Evolutionary conservation across 35 echinoderm and acorn worm genomes (phyloP).

Genomic region (Holothuria glaberrima): DNA sequence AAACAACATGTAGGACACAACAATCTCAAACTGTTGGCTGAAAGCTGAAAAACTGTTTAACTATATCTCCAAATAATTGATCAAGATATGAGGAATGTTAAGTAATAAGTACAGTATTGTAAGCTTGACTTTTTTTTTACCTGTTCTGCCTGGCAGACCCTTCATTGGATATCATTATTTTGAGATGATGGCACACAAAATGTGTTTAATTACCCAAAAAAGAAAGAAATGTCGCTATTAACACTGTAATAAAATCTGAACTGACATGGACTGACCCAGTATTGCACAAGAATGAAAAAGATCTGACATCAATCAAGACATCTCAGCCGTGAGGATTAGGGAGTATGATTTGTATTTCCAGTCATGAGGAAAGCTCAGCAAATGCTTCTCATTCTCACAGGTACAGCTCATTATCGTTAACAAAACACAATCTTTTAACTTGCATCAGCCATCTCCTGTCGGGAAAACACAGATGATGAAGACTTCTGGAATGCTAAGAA

Average conservation of each 20-base stretch:
- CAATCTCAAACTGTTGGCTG: too few relatives aligned
- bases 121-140: too few relatives aligned
- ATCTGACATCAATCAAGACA: background rate
- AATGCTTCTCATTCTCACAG: slow-evolving; percentile 54
- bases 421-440: slow-evolving; percentile 54
- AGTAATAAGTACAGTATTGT: too few relatives aligned
- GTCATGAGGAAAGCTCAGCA: background rate
- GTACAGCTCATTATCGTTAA: slow-evolving; percentile 55
- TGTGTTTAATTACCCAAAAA: background rate
- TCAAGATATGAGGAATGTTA: too few relatives aligned
- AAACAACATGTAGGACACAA: too few relatives aligned
- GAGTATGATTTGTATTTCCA: background rate
- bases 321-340: background rate
- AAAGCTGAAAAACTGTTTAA: too few relatives aligned
- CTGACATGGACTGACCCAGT: background rate
- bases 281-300: too few relatives aligned
- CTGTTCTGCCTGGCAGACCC: too few relatives aligned
- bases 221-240: background rate
- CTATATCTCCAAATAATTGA: too few relatives aligned
- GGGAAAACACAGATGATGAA: slow-evolving; percentile 52
- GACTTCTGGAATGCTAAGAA: slow-evolving; percentile 43
- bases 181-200: background rate
- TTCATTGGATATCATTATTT: too few relatives aligned
- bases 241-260: background rate
- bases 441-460: slow-evolving; percentile 33